Evolutionary conservation across 2,797 vertebrate genomes (phyloP), one percentile per base, ranked within the genome.

Genomic region (Betta splendens): DNA sequence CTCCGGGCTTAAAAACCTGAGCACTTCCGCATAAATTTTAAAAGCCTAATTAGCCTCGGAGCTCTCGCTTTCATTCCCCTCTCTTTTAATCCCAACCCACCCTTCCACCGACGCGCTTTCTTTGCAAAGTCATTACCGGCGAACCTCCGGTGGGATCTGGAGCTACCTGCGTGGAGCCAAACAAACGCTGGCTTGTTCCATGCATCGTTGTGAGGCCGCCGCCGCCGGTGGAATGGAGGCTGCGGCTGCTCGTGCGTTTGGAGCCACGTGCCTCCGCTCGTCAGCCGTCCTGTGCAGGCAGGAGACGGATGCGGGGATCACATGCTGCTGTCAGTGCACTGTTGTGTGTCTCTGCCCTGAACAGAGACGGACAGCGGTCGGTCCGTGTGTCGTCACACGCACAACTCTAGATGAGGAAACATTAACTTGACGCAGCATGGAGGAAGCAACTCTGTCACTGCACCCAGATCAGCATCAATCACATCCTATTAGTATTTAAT

Each of bases 31-130:
- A 86, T 82, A 79, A 60, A 85, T 85, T 59, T n/a, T 80, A 62
- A 85, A 88, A 88, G 78, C 62, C 73, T 87, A 83, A 89, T 88
- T 86, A 86, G 72, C 57, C 70, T 77, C 64, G 70, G 73, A 80
- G 32, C 78, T 62, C 50, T 28, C 37, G 50, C 74, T 81, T 86
- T 87, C 84, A 83, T 85, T 82, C 69, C 64, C 55, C 42, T 82
- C 77, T 74, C 69, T 73, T 81, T 73, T 76, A 85, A 85, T 83
- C 69, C 72, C 77, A 72, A 59, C 75, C 80, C 78, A 64, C 75
- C 64, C 45, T 45, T 46, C 75, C 84, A 73, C 81, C 81, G 68
- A 79, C 61, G 18, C 65, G 53, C 56, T 53, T 22, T 65, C 62
- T 76, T 61, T 43, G 48, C 68, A 46, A 76, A 86, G 75, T 85